Evolutionary conservation across 2,797 vertebrate genomes (phyloP), one percentile per base, ranked within the genome.

Genomic region (Selene dorsalis): DNA sequence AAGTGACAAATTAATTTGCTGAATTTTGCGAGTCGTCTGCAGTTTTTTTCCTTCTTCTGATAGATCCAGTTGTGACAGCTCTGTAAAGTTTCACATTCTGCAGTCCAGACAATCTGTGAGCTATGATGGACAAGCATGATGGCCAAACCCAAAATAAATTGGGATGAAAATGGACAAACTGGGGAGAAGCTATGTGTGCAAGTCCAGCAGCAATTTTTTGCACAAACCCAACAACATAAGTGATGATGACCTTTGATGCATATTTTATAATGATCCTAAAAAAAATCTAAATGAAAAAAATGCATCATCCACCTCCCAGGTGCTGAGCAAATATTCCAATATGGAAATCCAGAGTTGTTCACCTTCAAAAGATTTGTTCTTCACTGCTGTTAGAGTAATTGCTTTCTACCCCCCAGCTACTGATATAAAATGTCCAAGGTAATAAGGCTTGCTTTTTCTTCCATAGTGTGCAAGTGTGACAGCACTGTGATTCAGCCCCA

Each of bases 341-440:
- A 78, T 82, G 87, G 45, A 91, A 91, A 87, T 83, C 75, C 73
- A 64, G 69, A 67, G 66, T 86, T 85, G 85, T 86, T 87, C 81
- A 85, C 80, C 85, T 87, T 89, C 69, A 80, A 82, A 88, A 87
- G 77, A 84, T 82, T 82, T 89, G 82, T 81, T 88, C 66, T 75
- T 85, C 82, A 79, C 72, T 83, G 84, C 82, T 90, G 83, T 86
- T 86, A 86, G 66, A 88, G 77, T 87, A 89, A 89, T 90, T 90
- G 84, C 81, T 89, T 91, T 87, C 69, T 87, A 76, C 71, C 84
- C 66, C 64, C 45, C 74, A 83, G 88, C 74, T 64, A 77, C 78
- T 68, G 75, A 86, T 86, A 87, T 87, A 77, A 87, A 86, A 83
- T 80, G 77, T 82, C 65, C 45, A 79, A 76, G 59, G 78, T 88